These are phyloP conservation scores for Eudasyphora cyanicolor DNA, from an alignment of 2,888 invertebrate genomes.

Conservation along the genomic window DNA sequence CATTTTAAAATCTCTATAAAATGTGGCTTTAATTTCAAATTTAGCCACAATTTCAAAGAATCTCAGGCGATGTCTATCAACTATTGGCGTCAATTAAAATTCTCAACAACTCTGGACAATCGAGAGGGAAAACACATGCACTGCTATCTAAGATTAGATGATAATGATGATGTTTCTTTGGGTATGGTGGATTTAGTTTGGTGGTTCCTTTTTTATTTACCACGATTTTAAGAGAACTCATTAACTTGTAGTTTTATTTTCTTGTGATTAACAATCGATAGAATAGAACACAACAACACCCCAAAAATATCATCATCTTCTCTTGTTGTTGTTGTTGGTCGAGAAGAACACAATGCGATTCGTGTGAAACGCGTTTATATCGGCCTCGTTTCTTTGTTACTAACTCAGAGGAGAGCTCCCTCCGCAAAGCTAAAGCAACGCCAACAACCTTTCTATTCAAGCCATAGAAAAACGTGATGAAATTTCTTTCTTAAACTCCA, in stretches of 20 bases:
- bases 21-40: conserved; percentile 53
- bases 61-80: conserved; percentile 55
- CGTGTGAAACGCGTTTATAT: conserved; percentile 59
- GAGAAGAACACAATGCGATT: conserved; percentile 22
- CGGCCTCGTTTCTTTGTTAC: conserved; percentile 40
- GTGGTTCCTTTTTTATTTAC: conserved; percentile 39
- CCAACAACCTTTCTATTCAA: conserved; percentile 59
- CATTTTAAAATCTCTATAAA: conserved; percentile 50
- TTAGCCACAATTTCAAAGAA: conserved; percentile 56
- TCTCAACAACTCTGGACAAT: conserved; percentile 19
- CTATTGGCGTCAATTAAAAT: conserved; percentile 59
- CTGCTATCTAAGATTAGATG: conserved; percentile 58
- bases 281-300: conserved; percentile 51
- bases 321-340: background rate
- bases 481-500: conserved; percentile 53
- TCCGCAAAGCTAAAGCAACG: conserved; percentile 33
- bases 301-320: conserved; percentile 50
- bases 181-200: conserved; percentile 23
- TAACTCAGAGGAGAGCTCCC: background rate
- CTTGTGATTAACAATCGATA: conserved; percentile 59
- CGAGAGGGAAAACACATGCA: conserved; percentile 32
- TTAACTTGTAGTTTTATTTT: conserved; percentile 64
- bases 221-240: conserved; percentile 64
- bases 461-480: conserved; percentile 62
- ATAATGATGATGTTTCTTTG: too few species aligned